These are phyloP conservation scores for Chydorus sphaericus DNA, from an alignment of 2,888 invertebrate species.

Conservation along the genomic window DNA sequence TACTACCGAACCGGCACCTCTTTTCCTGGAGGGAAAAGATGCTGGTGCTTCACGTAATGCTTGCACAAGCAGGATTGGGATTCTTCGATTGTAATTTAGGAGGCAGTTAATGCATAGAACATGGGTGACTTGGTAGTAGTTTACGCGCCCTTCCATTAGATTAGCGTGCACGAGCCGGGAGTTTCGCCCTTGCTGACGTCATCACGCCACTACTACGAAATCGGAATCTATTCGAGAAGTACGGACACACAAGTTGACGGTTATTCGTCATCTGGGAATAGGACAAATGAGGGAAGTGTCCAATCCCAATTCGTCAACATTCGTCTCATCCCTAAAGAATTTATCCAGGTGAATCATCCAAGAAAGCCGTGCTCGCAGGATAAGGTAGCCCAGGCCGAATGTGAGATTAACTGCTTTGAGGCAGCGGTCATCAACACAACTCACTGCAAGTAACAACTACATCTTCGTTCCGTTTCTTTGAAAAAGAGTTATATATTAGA, in stretches of 20 bases:
- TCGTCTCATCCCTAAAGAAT: background rate
- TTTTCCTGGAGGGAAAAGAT: too few relatives aligned
- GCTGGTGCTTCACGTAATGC: too few relatives aligned
- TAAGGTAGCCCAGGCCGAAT: background rate
- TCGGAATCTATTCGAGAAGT: too few relatives aligned
- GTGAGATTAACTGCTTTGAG: conserved; percentile 4
- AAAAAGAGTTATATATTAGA: background rate
- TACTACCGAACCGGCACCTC: too few relatives aligned
- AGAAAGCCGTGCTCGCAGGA: background rate
- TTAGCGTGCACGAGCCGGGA: background rate
- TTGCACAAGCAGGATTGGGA: too few relatives aligned
- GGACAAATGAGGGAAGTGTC: background rate
- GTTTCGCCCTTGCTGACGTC: background rate
- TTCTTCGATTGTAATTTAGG: too few relatives aligned
- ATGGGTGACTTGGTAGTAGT: background rate
- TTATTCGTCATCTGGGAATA: background rate
- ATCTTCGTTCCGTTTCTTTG: background rate
- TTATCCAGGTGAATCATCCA: background rate
- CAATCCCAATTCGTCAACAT: conserved; percentile 2
- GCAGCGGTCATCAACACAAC: background rate
- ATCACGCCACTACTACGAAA: background rate
- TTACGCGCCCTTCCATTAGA: background rate
- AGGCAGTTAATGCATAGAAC: background rate
- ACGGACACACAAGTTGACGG: too few relatives aligned
- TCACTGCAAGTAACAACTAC: conserved; percentile 5